Evolutionary conservation across 2,113 vertebrate genomes (phyloP), one percentile per base, ranked within the genome.

Genomic region (Ptilorrhoa leucosticta): DNA sequence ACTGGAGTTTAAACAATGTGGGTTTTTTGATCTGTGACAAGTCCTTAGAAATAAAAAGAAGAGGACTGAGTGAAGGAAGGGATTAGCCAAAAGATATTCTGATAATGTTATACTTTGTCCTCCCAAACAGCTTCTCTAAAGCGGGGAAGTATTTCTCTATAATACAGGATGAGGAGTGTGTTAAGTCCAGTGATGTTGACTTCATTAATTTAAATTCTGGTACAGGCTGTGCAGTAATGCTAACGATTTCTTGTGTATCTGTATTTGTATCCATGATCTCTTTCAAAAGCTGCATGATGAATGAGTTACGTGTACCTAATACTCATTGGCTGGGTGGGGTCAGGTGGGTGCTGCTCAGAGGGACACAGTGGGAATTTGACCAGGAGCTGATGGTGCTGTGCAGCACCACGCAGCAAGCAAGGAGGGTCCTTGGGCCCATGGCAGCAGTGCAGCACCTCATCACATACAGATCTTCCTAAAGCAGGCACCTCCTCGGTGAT

Each of bases 101-200:
- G 27, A 8, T 88, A 27, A 60, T 3, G 1, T 78, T 68, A 14
- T 51, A 28, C 24, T 51, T 57, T 12, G 7, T 45, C 15, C 9
- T 71, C 45, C 56, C 37, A 63, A 45, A 40, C 53, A 51, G 42
- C 17, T 54, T 57, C 31, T 79, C 5, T 66, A 30, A 64, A 80
- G 31, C 2, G 0, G 1, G 30, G 35, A 60, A 30, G 15, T 20
- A 15, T 80, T 88, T 83, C n/a, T 78, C 20, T 54, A 0, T 7
- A 23, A 11, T 13, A 9, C 20, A n/a, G 39, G 75, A 27, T 47
- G 24, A 60, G 17, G 57, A 64, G 11, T 64, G 23, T 51, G 23
- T 31, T 31, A 39, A 66, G 39, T n/a, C 37, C 56, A 61, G 40
- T 64, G 48, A 33, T 35, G 37, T 10, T 26, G 13, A 21, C 19